Percentiles rank a stretch among this genome's conserved stretches.
phyloP scores from a whole-genome alignment of 2,113 vertebrate genomes.

The Rhinoderma darwinii region DNA sequence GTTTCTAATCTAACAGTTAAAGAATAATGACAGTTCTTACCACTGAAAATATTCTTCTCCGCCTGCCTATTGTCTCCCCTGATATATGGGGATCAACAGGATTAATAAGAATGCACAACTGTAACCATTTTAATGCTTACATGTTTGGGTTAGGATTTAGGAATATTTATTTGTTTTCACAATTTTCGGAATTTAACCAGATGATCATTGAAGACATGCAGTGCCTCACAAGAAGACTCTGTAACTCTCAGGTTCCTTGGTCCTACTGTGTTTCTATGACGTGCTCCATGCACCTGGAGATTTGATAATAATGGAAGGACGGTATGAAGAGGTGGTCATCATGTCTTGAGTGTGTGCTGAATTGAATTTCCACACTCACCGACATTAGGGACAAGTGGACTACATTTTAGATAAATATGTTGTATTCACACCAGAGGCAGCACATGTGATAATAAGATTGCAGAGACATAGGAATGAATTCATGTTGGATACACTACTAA shows the following conservation, averaged over 20 bases:
- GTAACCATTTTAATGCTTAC: background rate
- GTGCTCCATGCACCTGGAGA: background rate
- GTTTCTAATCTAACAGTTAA: background rate
- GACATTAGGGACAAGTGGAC: no score
- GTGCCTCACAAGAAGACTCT: background rate
- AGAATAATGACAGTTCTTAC: background rate
- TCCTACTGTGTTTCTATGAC: background rate
- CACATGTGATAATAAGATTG: no score
- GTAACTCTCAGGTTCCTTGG: background rate
- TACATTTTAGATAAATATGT: no score
- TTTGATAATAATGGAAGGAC: no score
- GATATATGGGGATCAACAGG: background rate
- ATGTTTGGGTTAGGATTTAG: constrained; percentile 2
- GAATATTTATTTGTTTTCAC: background rate
- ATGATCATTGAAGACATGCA: background rate
- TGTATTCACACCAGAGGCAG: no score
- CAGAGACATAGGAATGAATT: no score
- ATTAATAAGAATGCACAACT: background rate
- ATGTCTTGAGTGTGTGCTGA: no score
- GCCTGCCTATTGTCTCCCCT: background rate
- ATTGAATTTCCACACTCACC: no score
- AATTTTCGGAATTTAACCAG: background rate
- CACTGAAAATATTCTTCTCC: background rate
- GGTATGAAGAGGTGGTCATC: no score
- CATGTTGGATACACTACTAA: no score